Base-by-base conservation (phyloP, 1,140 invertebrate genomes). In the Megalonaias nervosa region DNA sequence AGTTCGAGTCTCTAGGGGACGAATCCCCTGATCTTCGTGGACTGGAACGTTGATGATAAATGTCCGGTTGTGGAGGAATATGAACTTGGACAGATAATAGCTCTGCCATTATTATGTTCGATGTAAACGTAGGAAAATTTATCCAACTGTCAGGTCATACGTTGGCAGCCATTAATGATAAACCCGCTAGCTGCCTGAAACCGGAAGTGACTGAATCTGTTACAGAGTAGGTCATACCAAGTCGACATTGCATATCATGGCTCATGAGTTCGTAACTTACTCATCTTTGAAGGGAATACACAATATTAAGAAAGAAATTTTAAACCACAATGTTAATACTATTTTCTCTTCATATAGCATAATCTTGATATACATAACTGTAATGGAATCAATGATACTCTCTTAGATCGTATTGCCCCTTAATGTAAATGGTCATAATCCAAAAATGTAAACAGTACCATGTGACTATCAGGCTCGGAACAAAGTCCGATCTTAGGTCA, bases 51-150 rank as follows among this genome's bases (percentile, higher is more conserved):
- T 64, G 48, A 56, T 56, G 55, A 5, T 58, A 75, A 57, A 68
- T 69, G 31, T 79, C 80, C 71, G 71, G 58, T 19, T 79, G 81
- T 55, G 81, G 65, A 5, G 89, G 89, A 26, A 90, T 83, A 69
- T 90, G 89, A 64, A 89, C 84, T 74, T 88, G 86, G 13, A 85
- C 84, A 48, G 86, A 88, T 66, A 88, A 71, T 61, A 88, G 71
- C 67, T 88, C 87, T 65, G 87, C 88, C 87, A 88, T 88, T 64
- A 67, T 77, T 56, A 48, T 48, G 6, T 48, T 48, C 38, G 6
- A 48, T 48, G 38, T 48, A 48, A 48, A 48, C 38, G 38, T 48
- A 48, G 38, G 11, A 11, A 48, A 48, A 48, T 48, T 9, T 48
- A 4, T 48, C 38, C 38, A 48, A 48, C 38, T 48, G 5, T 48